Evolutionary conservation across 23 tunicate genomes (phyloP), one percentile per base, ranked within the genome.

Genomic region (Halocynthia aurantium): DNA sequence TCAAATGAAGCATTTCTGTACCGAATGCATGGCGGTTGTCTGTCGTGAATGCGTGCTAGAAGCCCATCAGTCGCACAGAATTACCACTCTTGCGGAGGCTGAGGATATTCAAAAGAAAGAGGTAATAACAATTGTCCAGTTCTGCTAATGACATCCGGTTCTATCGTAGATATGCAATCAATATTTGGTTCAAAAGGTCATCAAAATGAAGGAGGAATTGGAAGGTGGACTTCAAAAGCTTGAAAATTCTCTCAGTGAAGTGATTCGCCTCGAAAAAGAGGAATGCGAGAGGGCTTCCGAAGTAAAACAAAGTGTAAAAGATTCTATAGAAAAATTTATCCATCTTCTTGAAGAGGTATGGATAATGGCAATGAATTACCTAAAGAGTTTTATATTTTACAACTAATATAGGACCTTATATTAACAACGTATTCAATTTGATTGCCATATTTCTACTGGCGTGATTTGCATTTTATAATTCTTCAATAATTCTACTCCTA

Each of bases 31-130:
- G 12, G 44, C 8, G 50, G 53, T 75, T 40, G 81, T 62, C 5
- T 87, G 93, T 62, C 61, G 80, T 53, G 86, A 82, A 50, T 87
- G 93, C 52, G 72, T 82, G 6, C 63, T 82, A 6, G 93, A 82
- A 77, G 58, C 61, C 52, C 93, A 87, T 66, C 75, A 71, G 55
- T 73, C 83, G 8, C 93, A 87, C 52, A 51, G 52, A 5, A 73
- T 87, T 0, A 50, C 54, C 7, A 50, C 81, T 52, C 49, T 82
- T 9, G 53, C 77, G 53, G 78, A 77, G 56, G 81, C 86, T 0
- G 52, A 44, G 22, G 80, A 77, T 6, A 22, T 61, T 61, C 17
- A 67, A 49, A 77, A 75, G 69, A 50, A 72, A 0, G 61, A 77
- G 83, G 93, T 75, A 22, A 51, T 21, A 61, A 17, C 72, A 15